Base-by-base conservation (phyloP, 2,888 invertebrate species). In the Rosalia funebris region DNA sequence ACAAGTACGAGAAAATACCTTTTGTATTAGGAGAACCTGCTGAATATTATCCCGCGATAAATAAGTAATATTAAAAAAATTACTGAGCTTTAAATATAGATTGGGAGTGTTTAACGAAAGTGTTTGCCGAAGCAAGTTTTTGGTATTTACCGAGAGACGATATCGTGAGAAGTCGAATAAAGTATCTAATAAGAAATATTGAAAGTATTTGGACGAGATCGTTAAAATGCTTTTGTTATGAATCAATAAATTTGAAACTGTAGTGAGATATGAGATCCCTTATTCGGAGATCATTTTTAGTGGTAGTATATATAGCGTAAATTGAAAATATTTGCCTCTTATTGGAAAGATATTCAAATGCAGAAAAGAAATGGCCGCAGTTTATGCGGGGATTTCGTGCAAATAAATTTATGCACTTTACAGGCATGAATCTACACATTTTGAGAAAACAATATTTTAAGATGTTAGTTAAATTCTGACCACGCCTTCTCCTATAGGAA, bases 351-450 rank as follows among this genome's bases (percentile, higher is more conserved):
- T 5, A 17, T 47, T 47, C 46, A 16, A 34, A 32, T 34, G 34
- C 46, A 34, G 34, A 47, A 47, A n/a, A 7, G 34, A 47, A 17
- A 46, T 37, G 15, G n/a, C n/a, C n/a, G n/a, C n/a, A n/a, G n/a
- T n/a, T n/a, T n/a, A n/a, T n/a, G n/a, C n/a, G n/a, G n/a, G n/a
- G n/a, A n/a, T n/a, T n/a, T n/a, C n/a, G n/a, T n/a, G n/a, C n/a
- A n/a, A n/a, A n/a, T n/a, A n/a, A n/a, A n/a, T n/a, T n/a, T n/a
- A n/a, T n/a, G n/a, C n/a, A n/a, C n/a, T n/a, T n/a, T n/a, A n/a
- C n/a, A n/a, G n/a, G n/a, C n/a, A n/a, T n/a, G n/a, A n/a, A n/a
- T n/a, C n/a, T n/a, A n/a, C n/a, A n/a, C n/a, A n/a, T n/a, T n/a
- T n/a, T n/a, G n/a, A n/a, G n/a, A n/a, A n/a, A n/a, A n/a, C n/a